Evolutionary conservation across 2,797 vertebrate genomes (phyloP), one percentile per base, ranked within the genome.

Genomic region (Garrulus glandarius): DNA sequence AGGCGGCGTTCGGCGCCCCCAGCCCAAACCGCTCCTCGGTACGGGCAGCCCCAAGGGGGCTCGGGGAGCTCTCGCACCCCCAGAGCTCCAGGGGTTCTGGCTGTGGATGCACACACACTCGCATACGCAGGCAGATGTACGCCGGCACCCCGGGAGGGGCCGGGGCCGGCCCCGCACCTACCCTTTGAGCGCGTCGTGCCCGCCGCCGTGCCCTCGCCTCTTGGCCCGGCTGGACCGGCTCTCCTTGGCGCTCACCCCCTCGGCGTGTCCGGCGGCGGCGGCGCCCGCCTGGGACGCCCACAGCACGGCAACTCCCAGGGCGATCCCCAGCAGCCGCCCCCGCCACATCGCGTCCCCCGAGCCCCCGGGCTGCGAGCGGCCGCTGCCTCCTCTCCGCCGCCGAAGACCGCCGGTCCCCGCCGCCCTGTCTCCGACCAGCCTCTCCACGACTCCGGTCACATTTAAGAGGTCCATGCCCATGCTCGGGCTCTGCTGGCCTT

Each of bases 181-280:
- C 99, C 99, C 99, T 98, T 99, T 99, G 55, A 99, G 99, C 52
- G 98, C 98, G 88, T 99, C 99, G 89, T 99, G 98, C 37, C 98
- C 99, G 30, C 96, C 98, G 59, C 98, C 97, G 47, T 98, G 97
- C 83, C 98, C 99, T 96, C 99, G 98, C 97, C 99, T 98, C 98
- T 99, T 99, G 92, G 99, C 98, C 96, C 99, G 98, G 98, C 97
- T 99, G 96, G 98, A 98, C 97, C 98, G 97, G 96, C 97, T 97
- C 96, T 99, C 99, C 95, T 98, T 98, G 91, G 61, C 95, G 90
- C 95, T 98, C 93, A 94, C 98, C 81, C 97, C 94, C 95, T 98
- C 98, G 95, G 89, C 75, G 95, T 98, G 98, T 84, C 97, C 97
- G 67, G 98, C 98, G n/a, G 97, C 93, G 30, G 97, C 97, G 75